A percentile compares a stretch with the other conserved stretches of the same genome.
These are phyloP conservation scores for Andrena marginata DNA, from an alignment of 2,888 invertebrate genomes.

Conservation along the genomic window DNA sequence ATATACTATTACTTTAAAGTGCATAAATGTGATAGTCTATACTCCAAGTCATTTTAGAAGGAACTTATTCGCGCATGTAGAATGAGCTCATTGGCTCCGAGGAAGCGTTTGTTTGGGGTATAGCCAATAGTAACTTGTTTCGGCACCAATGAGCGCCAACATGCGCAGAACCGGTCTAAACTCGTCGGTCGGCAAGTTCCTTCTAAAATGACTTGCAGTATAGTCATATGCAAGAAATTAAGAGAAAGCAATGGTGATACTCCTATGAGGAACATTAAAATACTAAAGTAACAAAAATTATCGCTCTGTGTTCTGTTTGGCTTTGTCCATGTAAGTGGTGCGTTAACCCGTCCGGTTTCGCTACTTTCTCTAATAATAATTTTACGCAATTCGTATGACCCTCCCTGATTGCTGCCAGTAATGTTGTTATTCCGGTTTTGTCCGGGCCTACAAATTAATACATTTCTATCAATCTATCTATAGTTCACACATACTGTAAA, in stretches of 20 bases:
- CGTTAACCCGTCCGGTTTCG: conserved; percentile 88
- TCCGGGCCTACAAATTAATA: conserved; percentile 90
- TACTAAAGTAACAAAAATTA: conserved; percentile 81
- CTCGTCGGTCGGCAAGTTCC: no score
- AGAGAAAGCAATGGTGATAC: conserved; percentile 78
- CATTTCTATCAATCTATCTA: no score
- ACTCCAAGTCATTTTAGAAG: no score
- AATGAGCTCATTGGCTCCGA: no score
- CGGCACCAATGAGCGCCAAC: no score
- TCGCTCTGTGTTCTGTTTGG: conserved; percentile 75
- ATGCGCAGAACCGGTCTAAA: no score
- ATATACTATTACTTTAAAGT: conserved; percentile 73
- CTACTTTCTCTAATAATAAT: conserved; percentile 93
- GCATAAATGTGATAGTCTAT: conserved; percentile 74
- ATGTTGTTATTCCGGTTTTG: conserved; percentile 97
- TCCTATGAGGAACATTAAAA: conserved; percentile 81
- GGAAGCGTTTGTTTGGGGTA: no score
- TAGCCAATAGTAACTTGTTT: no score
- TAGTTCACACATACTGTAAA: neutral
- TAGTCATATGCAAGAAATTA: conserved; percentile 78
- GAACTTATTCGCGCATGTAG: no score
- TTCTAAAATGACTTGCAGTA: no score
- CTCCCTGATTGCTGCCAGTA: conserved; percentile 98
- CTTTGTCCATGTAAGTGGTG: conserved; percentile 92
- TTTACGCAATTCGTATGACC: conserved; percentile 97